These are phyloP conservation scores for mouse (Mus musculus) DNA, from an alignment of 2,113 vertebrate species.

Conservation along the genomic window DNA sequence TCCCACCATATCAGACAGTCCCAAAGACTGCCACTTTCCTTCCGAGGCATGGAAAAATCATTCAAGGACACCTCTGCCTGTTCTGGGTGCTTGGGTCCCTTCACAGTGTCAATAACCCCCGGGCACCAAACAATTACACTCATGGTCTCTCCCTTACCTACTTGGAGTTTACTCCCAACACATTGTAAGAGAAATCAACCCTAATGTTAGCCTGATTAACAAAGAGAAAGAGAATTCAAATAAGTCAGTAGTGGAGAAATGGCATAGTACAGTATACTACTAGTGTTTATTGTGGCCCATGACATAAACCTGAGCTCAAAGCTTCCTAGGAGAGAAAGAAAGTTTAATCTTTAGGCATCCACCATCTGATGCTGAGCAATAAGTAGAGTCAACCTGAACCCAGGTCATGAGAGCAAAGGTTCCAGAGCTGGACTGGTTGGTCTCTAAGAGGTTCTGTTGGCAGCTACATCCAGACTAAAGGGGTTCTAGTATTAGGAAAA, in stretches of 20 bases:
- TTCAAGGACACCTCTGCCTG: neutral
- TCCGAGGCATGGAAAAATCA: neutral
- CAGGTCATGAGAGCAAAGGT: neutral
- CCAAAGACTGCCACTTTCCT: too few species aligned
- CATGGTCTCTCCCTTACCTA: accelerated
- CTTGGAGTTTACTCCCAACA: neutral
- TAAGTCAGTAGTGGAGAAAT: neutral
- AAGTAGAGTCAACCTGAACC: neutral
- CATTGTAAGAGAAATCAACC: neutral
- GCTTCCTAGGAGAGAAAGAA: neutral
- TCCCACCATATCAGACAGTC: too few species aligned
- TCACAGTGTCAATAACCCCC: neutral
- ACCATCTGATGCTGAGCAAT: neutral
- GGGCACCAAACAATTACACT: neutral
- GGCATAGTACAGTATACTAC: accelerated
- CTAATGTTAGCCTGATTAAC: neutral
- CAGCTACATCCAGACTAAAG: neutral
- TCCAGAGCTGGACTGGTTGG: accelerated
- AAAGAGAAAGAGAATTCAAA: neutral
- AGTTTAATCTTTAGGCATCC: neutral
- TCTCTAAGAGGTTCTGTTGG: neutral
- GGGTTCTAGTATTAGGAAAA: neutral
- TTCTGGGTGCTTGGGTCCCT: accelerated
- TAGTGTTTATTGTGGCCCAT: neutral
- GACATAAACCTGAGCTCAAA: neutral